A percentile compares a stretch with the other conserved stretches of the same genome.
Conservation (phyloP, 2,113 vertebrate species). For the Rhea pennata region DNA sequence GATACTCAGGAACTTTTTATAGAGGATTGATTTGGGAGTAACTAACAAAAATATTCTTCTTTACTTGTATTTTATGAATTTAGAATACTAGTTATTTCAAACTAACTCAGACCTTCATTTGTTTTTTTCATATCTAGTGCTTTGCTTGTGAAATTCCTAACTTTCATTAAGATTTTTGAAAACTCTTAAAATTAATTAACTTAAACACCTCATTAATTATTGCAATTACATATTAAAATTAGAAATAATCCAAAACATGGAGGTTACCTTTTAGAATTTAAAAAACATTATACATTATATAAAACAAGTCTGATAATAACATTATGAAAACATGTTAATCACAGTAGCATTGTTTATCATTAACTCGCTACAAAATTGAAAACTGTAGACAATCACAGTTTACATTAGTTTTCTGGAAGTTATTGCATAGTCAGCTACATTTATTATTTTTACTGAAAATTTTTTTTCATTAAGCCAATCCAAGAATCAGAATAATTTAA, state of each 20-base stretch:
- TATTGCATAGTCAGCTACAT: background rate
- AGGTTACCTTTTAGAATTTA: background rate
- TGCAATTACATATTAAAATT: background rate
- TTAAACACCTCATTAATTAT: background rate
- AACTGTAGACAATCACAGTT: background rate
- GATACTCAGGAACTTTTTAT: background rate
- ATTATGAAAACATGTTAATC: too few relatives aligned
- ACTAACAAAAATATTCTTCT: background rate
- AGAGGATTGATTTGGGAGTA: background rate
- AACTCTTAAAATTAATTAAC: background rate
- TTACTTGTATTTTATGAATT: background rate
- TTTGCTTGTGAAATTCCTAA: background rate
- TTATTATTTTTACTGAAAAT: background rate
- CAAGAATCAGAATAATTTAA: background rate
- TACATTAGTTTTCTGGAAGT: background rate
- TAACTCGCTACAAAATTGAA: background rate
- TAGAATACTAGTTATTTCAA: background rate
- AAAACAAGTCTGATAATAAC: background rate
- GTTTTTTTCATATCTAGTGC: background rate
- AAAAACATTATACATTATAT: background rate
- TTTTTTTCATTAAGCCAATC: background rate
- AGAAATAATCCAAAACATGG: background rate
- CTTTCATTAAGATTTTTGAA: background rate
- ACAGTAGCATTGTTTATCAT: background rate
- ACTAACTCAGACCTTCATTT: background rate